Evolutionary conservation across 1,140 invertebrate species (phyloP).

Genomic region (Scaptomyza pallida): DNA sequence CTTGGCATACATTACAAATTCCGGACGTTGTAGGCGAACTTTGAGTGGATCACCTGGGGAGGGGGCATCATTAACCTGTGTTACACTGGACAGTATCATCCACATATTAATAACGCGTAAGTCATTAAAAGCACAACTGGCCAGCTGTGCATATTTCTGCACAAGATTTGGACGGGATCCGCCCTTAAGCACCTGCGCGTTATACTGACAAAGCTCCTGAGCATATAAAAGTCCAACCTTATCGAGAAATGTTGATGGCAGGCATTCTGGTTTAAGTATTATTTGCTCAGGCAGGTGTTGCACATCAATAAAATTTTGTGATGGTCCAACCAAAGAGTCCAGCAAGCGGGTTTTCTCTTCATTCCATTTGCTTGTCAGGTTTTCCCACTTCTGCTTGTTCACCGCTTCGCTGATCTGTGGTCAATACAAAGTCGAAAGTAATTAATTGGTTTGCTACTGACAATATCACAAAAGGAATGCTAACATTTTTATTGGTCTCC

Average conservation of each 20-base stretch:
- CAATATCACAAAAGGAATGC: conserved; percentile 52
- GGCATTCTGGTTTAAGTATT: conserved; percentile 85
- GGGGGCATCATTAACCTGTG: conserved; percentile 71
- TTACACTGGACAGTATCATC: conserved; percentile 88
- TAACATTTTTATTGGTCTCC: conserved; percentile 93
- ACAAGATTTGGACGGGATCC: conserved; percentile 89
- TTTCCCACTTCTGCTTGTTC: conserved; percentile 91
- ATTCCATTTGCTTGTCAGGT: conserved; percentile 94
- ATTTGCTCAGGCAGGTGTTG: conserved; percentile 88
- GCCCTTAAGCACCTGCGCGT: conserved; percentile 90
- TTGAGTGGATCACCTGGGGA: conserved; percentile 89
- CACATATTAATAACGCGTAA: conserved; percentile 94
- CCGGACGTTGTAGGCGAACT: conserved; percentile 87
- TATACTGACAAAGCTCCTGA: conserved; percentile 92
- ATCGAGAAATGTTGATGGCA: conserved; percentile 82
- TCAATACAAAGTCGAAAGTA: not conserved
- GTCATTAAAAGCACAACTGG: conserved; percentile 90
- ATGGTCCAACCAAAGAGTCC: conserved; percentile 93
- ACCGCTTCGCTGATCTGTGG: conserved; percentile 87
- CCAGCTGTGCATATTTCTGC: conserved; percentile 89
- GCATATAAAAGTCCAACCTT: conserved; percentile 91
- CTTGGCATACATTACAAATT: conserved; percentile 91
- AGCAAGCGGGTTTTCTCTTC: conserved; percentile 94
- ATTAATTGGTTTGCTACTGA: not conserved
- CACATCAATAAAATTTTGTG: conserved; percentile 92